A percentile compares a stretch with the other conserved stretches of the same genome.
Conservation (phyloP, 2,113 vertebrate genomes). For the Chamaetylas fuelleborni region DNA sequence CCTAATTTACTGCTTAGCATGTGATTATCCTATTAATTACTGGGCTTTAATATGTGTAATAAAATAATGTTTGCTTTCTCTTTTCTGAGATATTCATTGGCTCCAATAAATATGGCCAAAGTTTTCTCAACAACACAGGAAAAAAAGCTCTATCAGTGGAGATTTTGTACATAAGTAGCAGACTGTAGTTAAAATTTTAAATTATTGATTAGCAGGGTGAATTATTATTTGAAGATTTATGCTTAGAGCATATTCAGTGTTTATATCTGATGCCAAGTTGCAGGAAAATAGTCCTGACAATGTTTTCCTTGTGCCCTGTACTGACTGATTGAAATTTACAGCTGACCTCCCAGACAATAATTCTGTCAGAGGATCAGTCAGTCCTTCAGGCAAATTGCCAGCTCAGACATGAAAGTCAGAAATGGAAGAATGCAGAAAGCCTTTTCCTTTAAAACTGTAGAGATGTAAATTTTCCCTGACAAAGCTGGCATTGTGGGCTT, state of each 20-base stretch:
- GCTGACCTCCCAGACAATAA: constrained; percentile 28
- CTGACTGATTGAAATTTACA: constrained; percentile 50
- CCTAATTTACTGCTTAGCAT: constrained; percentile 3
- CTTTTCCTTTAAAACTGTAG: neutral
- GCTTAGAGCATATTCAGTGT: neutral
- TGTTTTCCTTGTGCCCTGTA: constrained; percentile 26
- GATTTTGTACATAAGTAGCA: neutral
- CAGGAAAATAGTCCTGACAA: constrained; percentile 22
- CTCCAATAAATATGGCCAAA: neutral
- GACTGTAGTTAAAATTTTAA: neutral
- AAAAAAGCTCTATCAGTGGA: neutral
- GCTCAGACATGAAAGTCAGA: constrained; percentile 36
- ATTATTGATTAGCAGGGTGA: neutral
- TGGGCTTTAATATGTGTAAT: neutral
- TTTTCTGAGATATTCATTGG: neutral
- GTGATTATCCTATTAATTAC: neutral
- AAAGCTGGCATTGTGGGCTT: neutral
- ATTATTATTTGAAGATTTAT: constrained; percentile 24
- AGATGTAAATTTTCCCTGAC: constrained; percentile 27
- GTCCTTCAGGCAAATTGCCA: constrained; percentile 22
- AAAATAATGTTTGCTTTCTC: constrained; percentile 6
- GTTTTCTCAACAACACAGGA: neutral
- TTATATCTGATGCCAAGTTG: constrained; percentile 13
- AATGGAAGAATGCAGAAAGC: constrained; percentile 1
- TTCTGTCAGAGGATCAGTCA: neutral